Evolutionary conservation across 2,113 vertebrate species (phyloP), one percentile per base, ranked within the genome.

Genomic region (Mormoops blainvillei): DNA sequence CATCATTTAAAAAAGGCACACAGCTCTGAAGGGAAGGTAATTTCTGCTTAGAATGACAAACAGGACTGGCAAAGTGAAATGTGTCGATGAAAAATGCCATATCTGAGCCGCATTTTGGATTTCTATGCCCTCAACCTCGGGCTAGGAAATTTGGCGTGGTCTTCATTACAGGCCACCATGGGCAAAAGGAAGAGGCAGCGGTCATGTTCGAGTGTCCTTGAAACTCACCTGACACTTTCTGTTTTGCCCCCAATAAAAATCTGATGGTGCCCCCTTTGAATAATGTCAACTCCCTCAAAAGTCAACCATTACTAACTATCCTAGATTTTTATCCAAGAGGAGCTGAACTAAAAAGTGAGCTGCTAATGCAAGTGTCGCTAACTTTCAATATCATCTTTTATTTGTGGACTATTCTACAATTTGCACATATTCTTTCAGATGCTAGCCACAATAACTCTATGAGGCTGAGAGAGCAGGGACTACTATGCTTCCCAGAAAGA

Each of bases 1-100:
- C 93, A 91, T 88, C 77, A 70, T 94, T 98, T 94, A 71, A 93
- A 78, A 92, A 96, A 95, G 65, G 86, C 52, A 81, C 36, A 31
- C 10, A n/a, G 24, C 19, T 80, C 78, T 16, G 4, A 38, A 84
- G 56, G 16, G 41, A 81, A 70, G 24, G 52, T 33, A 18, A 41
- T 56, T 54, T 41, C 84, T 45, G 16, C n/a, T 19, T 5, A 77
- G 73, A 89, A 43, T 15, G 56, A 38, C 10, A 19, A 22, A 77
- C 6, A 83, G 24, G 67, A 65, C 0, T 33, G 67, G 48, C 76
- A 68, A 76, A 36, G 1, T 10, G 43, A 73, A 68, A 70, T 41
- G 14, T 4, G 0, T 4, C 36, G 11, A 10, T 20, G 84, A 58
- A 82, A 91, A 73, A 68, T 7, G 24, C 20, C 65, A 83, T 8